Conservation (phyloP, 2,888 invertebrate genomes). For the Brenthis daphne region DNA sequence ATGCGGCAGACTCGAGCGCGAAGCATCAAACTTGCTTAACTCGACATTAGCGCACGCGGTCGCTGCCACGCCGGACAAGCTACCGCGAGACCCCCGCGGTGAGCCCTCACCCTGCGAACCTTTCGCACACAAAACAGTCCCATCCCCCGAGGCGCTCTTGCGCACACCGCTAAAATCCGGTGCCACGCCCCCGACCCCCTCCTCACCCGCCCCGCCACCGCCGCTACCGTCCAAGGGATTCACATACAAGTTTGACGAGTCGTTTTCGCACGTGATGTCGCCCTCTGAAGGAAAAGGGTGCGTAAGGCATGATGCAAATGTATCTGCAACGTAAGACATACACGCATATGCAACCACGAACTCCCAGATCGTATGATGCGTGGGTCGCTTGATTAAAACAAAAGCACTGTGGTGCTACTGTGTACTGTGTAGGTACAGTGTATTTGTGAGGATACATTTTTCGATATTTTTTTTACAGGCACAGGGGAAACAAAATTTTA, state of each 20-base stretch:
- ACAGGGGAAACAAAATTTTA: neutral
- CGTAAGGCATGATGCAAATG: constrained; percentile 97
- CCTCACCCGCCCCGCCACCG: constrained; percentile 64
- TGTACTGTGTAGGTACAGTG: neutral
- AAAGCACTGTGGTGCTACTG: constrained; percentile 27
- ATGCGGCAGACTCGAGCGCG: constrained; percentile 74
- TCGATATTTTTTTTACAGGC: neutral
- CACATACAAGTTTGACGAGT: constrained; percentile 93
- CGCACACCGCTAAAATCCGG: constrained; percentile 84
- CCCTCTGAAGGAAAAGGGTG: constrained; percentile 95
- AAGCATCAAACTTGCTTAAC: constrained; percentile 55
- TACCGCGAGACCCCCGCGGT: constrained; percentile 71
- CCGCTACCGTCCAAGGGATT: constrained; percentile 90
- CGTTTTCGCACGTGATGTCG: constrained; percentile 86
- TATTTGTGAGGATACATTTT: neutral
- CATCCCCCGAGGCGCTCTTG: constrained; percentile 91
- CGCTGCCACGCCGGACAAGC: constrained; percentile 65
- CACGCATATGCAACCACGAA: constrained; percentile 74
- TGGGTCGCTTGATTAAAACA: constrained; percentile 45
- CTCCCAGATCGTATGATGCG: constrained; percentile 49
- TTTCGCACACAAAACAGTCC: constrained; percentile 85
- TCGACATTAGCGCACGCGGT: constrained; percentile 45
- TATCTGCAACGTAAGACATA: constrained; percentile 90
- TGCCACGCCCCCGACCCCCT: constrained; percentile 68
- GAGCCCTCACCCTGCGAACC: constrained; percentile 80